Base-by-base conservation (phyloP, 2,113 vertebrate species). In the Dascyllus trimaculatus region DNA sequence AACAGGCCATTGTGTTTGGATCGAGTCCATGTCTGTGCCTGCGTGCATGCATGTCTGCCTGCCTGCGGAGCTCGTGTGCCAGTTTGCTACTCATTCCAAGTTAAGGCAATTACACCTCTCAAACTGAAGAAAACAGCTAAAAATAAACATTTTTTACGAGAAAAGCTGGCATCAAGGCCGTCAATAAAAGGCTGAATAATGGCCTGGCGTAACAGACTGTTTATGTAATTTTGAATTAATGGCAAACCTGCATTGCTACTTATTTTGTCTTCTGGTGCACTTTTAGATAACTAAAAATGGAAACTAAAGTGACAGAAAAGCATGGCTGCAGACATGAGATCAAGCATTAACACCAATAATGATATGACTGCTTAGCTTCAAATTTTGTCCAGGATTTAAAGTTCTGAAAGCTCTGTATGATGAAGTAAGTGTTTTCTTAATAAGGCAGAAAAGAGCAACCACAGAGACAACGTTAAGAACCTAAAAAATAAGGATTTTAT, bases 1-100 rank as follows among this genome's bases (percentile, higher is more conserved):
- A 91, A 82, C 71, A 89, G 87, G 89, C 83, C 80, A 81, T 64
- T 60, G 74, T 78, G 76, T 85, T 86, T 86, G 81, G 80, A 90
- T 18, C 0, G 60, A 80, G 80, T 80, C 67, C 86, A 87, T 38
- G 22, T 43, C 29, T 61, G 60, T 15, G 72, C 38, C 32, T n/a
- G 24, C 22, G 59, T 81, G 60, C 26, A 22, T 63, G 32, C 0
- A 26, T 10, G 32, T 10, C 7, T 65, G 62, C 84, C 40, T 46
- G 65, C 43, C 60, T 32, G 67, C 26, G 22, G 26, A 64, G 75
- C 8, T 2, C 10, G 19, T 43, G 83, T 78, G 54, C 62, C 66
- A 73, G 46, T 64, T 70, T 56, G 49, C 75, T 77, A 58, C 11
- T 59, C 25, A 24, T 32, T 75, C 24, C 48, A 57, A 57, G 19